Conservation (phyloP, 1,140 invertebrate genomes). For the Zaprionus gabonicus region DNA sequence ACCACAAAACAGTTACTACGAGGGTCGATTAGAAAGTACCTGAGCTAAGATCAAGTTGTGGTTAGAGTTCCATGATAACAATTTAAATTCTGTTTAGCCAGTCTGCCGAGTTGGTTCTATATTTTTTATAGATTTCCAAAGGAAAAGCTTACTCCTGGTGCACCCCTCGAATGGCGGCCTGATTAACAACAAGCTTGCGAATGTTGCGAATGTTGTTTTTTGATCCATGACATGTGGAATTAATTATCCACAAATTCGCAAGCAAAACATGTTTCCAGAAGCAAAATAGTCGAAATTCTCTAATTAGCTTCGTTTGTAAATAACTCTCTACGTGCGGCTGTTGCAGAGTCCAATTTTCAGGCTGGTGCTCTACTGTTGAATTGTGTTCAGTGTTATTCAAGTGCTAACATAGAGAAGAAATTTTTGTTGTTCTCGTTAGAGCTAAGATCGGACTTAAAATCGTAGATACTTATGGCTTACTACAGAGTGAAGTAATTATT, state of each 20-base stretch:
- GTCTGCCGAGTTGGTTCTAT: not conserved
- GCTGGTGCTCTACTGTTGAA: not conserved
- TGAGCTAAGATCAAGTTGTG: not conserved
- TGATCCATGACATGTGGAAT: slow-evolving; percentile 8
- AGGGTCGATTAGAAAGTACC: slow-evolving; percentile 4
- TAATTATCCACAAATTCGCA: slow-evolving; percentile 8
- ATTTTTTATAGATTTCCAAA: not conserved
- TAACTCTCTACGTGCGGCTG: not conserved
- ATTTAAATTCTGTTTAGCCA: not conserved
- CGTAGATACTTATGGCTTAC: too few relatives aligned
- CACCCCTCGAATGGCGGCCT: not conserved
- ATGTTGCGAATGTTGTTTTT: slow-evolving; percentile 7
- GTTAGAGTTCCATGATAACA: not conserved
- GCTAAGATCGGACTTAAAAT: too few relatives aligned
- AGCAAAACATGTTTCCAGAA: slow-evolving; percentile 1
- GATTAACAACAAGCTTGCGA: slow-evolving; percentile 6
- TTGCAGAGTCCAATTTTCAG: not conserved
- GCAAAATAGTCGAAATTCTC: slow-evolving; percentile 7
- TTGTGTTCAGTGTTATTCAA: not conserved
- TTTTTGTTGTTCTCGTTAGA: too few relatives aligned
- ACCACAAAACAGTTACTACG: slow-evolving; percentile 16
- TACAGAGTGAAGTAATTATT: not conserved
- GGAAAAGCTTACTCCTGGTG: not conserved
- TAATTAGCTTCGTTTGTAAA: slow-evolving; percentile 43
- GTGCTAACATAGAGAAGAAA: not conserved